Base-by-base conservation (phyloP, 2,113 vertebrate genomes). In the Columbina picui region DNA sequence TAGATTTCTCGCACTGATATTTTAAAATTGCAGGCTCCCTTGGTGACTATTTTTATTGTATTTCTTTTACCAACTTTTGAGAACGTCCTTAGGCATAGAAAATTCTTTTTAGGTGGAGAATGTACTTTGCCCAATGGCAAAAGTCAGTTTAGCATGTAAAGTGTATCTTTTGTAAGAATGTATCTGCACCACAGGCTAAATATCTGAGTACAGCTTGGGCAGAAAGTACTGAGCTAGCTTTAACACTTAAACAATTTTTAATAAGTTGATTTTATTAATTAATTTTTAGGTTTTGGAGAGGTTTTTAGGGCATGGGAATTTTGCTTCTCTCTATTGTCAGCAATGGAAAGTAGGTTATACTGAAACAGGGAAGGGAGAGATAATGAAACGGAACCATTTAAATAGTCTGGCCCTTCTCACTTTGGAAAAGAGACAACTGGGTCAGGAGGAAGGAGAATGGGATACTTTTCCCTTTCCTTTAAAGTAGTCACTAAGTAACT, bases 1-100 rank as follows among this genome's bases (percentile, higher is more conserved):
- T 4, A 96, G 95, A 96, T 97, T 95, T 97, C 95, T 95, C 94
- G 90, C 94, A 93, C 95, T 97, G 96, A 97, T 97, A 97, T 91
- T 91, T 96, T 93, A 77, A 96, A 97, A 96, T 94, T 94, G 91
- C 87, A 95, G 90, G 73, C 87, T 97, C 78, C 81, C 59, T 89
- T 90, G 65, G 90, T 95, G 94, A 91, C 90, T 97, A 43, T 95
- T 96, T 81, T 86, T 89, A 81, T 87, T 96, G 92, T 92, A 81
- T 92, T 96, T 92, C 92, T 93, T 89, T 84, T 95, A 87, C 88
- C 74, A 16, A 69, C 77, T 93, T 94, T 95, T 96, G 93, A 92
- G 95, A 96, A 85, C 67, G 20, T 96, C 90, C 85, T 93, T 90
- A 97, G 92, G 96, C 94, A 61, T 86, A 95, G 87, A 93, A 96